A percentile compares a stretch with the other conserved stretches of the same genome.
phyloP scores from a whole-genome alignment of 2,888 invertebrate species.

The Ptilodon capucinus region DNA sequence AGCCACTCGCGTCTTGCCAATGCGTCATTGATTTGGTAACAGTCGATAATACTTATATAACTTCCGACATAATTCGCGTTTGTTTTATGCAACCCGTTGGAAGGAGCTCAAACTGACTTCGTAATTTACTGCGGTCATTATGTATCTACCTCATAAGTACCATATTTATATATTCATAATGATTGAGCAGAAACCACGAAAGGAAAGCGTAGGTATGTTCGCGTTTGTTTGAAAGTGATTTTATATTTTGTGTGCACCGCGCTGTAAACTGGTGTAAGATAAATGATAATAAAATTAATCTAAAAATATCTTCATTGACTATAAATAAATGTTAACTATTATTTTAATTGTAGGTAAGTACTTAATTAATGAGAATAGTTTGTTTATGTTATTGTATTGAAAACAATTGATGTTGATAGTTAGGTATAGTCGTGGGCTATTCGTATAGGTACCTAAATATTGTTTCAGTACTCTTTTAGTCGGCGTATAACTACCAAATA shows the following conservation, averaged over 20 bases:
- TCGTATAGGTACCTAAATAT: too few relatives aligned
- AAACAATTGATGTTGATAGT: too few relatives aligned
- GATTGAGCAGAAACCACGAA: background rate
- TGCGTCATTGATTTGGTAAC: constrained; percentile 70
- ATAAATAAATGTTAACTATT: too few relatives aligned
- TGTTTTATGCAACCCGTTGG: constrained; percentile 53
- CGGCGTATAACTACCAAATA: too few relatives aligned
- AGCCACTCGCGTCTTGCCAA: constrained; percentile 51
- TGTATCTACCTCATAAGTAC: too few relatives aligned
- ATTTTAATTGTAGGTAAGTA: too few relatives aligned
- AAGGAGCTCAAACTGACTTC: background rate
- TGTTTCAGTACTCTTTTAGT: too few relatives aligned
- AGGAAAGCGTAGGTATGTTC: constrained; percentile 7
- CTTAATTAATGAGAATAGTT: too few relatives aligned
- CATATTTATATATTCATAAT: background rate
- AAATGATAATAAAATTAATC: background rate
- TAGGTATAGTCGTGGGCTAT: too few relatives aligned
- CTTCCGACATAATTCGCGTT: constrained; percentile 53
- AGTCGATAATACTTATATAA: constrained; percentile 60
- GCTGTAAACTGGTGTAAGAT: background rate
- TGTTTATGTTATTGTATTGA: too few relatives aligned
- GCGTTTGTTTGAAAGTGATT: constrained; percentile 14
- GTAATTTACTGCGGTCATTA: background rate
- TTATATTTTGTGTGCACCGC: background rate
- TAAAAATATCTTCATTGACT: background rate